These are phyloP conservation scores for Ciona savignyi DNA, from an alignment of 23 tunicate species.

Conservation along the genomic window DNA sequence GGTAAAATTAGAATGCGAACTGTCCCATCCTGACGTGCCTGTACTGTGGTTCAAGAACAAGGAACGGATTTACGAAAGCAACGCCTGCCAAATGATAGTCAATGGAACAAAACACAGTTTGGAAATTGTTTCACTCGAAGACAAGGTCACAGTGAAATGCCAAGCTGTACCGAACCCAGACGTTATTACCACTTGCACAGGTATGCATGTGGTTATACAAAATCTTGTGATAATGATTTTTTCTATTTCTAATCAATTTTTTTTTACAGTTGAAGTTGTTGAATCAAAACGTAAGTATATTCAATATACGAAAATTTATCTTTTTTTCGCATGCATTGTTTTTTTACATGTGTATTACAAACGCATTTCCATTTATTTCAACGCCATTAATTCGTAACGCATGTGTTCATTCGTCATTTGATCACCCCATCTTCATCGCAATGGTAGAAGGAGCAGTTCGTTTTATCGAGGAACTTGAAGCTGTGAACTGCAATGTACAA, in stretches of 20 bases:
- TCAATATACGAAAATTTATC: too few relatives aligned
- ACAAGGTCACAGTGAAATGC: conserved; percentile 45
- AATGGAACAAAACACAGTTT: conserved; percentile 29
- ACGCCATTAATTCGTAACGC: conserved; percentile 3
- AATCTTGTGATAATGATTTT: too few relatives aligned
- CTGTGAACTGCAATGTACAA: conserved; percentile 24
- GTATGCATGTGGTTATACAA: too few relatives aligned
- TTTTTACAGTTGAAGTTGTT: too few relatives aligned
- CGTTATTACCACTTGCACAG: conserved; percentile 49
- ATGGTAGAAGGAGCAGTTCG: too few relatives aligned
- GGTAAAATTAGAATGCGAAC: conserved; percentile 45
- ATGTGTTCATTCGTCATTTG: not conserved
- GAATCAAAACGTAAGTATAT: too few relatives aligned
- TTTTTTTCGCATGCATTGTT: too few relatives aligned
- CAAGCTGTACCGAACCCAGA: conserved; percentile 75
- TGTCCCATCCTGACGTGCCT: conserved; percentile 69
- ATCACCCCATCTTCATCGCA: too few relatives aligned
- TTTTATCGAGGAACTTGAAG: conserved; percentile 24
- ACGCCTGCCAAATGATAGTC: conserved; percentile 24
- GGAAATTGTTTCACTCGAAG: conserved; percentile 19
- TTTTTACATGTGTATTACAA: too few relatives aligned
- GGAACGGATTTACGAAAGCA: conserved; percentile 43
- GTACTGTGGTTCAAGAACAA: conserved; percentile 64
- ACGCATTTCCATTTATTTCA: too few relatives aligned
- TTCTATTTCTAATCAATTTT: too few relatives aligned